phyloP scores from a whole-genome alignment of 2,113 vertebrate genomes.

The Felis chaus region DNA sequence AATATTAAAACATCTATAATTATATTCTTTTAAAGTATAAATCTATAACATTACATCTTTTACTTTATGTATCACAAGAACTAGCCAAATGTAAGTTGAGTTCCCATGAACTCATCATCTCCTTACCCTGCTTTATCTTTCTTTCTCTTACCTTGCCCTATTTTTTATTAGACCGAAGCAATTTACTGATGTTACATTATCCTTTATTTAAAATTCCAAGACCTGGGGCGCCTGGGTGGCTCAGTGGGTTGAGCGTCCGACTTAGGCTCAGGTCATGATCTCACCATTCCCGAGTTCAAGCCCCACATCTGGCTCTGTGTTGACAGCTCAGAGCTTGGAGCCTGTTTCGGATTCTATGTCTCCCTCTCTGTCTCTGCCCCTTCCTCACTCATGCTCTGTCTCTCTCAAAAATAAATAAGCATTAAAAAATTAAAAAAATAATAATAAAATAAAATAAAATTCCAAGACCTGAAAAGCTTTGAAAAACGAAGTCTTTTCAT shows the following conservation, averaged over 20 bases:
- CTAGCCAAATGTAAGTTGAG: not conserved
- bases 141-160: not conserved
- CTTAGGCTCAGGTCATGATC: no score
- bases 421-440: no score
- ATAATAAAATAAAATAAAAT: not conserved
- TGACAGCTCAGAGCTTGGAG: no score
- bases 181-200: not conserved
- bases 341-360: no score
- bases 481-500: not conserved
- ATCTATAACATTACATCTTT: not conserved
- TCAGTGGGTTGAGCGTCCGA: no score
- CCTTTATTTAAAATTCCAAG: slow-evolving; percentile 30
- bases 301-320: no score
- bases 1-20: slow-evolving; percentile 29
- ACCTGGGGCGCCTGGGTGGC: not conserved
- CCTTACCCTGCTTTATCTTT: not conserved
- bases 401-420: no score
- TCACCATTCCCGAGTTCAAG: no score
- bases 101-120: not conserved
- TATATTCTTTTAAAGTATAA: not conserved
- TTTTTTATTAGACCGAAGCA: not conserved
- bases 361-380: not conserved
- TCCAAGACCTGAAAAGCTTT: not conserved
- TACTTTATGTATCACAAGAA: not conserved
- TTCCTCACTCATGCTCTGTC: no score